Evolutionary conservation across 2,888 invertebrate species (phyloP).

Genomic region (Thera obeliscata): DNA sequence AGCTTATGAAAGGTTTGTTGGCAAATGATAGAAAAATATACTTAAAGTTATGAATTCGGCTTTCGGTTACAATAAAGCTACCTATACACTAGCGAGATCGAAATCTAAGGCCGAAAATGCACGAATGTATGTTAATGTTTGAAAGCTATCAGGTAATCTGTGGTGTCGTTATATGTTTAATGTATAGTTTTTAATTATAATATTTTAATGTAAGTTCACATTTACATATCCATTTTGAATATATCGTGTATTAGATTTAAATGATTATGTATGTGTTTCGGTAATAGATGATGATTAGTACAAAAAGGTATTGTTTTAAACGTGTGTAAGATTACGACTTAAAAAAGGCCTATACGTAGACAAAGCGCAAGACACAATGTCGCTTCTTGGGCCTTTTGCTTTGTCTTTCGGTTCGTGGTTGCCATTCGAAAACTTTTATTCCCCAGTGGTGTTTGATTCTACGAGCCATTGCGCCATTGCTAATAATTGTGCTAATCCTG

Average conservation of each 20-base stretch:
- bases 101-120: conserved; percentile 17
- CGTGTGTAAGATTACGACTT: conserved; percentile 14
- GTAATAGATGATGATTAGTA: conserved; percentile 36
- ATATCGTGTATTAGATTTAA: conserved; percentile 37
- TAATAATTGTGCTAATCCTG: too few relatives aligned
- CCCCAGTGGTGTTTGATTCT: too few relatives aligned
- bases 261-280: conserved; percentile 32
- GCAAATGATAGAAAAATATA: conserved; percentile 25
- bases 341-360: neutral
- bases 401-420: too few relatives aligned
- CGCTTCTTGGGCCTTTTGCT: too few relatives aligned
- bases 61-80: conserved; percentile 20
- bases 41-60: conserved; percentile 18
- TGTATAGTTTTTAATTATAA: conserved; percentile 33
- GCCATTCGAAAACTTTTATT: too few relatives aligned
- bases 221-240: conserved; percentile 43
- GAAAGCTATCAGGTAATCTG: conserved; percentile 18
- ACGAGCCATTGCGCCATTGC: too few relatives aligned
- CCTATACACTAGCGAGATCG: conserved; percentile 18
- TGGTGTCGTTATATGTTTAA: conserved; percentile 34
- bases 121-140: conserved; percentile 14
- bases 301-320: conserved; percentile 37
- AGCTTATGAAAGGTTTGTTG: conserved; percentile 20
- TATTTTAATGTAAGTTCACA: conserved; percentile 41
- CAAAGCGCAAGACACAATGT: too few relatives aligned